Percentiles rank a stretch among this genome's conserved stretches.
Evolutionary conservation across 1,140 invertebrate genomes (phyloP).

Genomic region (Zaprionus ghesquierei): DNA sequence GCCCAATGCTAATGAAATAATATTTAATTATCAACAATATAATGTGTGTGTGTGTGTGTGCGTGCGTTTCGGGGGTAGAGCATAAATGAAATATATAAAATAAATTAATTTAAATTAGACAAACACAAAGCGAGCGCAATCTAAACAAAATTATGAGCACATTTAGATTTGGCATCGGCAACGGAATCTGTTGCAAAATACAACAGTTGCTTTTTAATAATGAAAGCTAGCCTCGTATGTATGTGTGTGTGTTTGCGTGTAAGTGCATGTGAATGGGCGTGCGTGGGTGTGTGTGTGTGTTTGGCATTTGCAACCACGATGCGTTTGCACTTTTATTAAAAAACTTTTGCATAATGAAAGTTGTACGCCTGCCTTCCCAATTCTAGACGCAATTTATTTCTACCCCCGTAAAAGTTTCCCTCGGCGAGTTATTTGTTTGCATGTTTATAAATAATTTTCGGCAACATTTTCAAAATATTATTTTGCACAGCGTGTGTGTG

Average conservation of each 20-base stretch:
- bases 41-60: too few relatives aligned
- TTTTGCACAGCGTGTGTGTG: slow-evolving; percentile 42
- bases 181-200: slow-evolving; percentile 33
- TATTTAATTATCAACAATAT: neutral
- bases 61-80: neutral
- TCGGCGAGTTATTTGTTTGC: slow-evolving; percentile 43
- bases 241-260: slow-evolving; percentile 26
- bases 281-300: slow-evolving; percentile 13
- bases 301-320: slow-evolving; percentile 34
- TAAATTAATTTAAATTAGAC: slow-evolving; percentile 58
- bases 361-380: slow-evolving; percentile 65
- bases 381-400: slow-evolving; percentile 65
- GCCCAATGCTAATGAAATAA: neutral
- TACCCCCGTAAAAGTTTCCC: slow-evolving; percentile 49
- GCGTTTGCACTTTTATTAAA: slow-evolving; percentile 78
- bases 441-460: slow-evolving; percentile 69
- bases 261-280: slow-evolving; percentile 5
- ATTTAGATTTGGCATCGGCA: neutral
- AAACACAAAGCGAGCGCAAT: slow-evolving; percentile 11
- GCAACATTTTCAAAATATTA: slow-evolving; percentile 46
- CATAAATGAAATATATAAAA: neutral
- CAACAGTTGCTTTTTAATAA: slow-evolving; percentile 63
- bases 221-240: neutral
- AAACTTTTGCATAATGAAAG: slow-evolving; percentile 80
- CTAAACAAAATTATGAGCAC: slow-evolving; percentile 17